Evolutionary conservation across 2,797 vertebrate species (phyloP).

Genomic region (Sebastes dallii): DNA sequence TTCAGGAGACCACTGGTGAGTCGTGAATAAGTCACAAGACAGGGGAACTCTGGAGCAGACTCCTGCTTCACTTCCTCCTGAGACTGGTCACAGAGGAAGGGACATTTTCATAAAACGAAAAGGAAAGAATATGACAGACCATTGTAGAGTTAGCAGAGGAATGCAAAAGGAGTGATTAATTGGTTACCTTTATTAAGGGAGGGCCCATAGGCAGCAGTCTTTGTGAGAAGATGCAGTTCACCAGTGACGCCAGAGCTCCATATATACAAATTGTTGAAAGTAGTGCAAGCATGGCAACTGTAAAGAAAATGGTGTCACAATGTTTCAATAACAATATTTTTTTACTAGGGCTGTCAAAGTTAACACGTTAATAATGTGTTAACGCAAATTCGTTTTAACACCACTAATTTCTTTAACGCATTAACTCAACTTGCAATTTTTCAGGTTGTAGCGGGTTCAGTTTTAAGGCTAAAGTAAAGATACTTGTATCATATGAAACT

Average conservation of each 20-base stretch:
- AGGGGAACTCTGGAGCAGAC: conserved; percentile 56
- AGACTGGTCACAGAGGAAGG: background rate
- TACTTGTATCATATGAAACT: too few relatives aligned
- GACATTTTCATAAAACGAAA: background rate
- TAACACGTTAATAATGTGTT: too few relatives aligned
- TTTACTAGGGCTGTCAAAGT: too few relatives aligned
- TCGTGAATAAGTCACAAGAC: conserved; percentile 79
- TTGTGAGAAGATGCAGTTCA: conserved; percentile 83
- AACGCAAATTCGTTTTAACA: too few relatives aligned
- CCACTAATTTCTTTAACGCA: too few relatives aligned
- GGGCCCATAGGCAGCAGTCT: conserved; percentile 84
- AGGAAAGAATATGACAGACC: background rate
- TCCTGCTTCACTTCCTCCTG: conserved; percentile 65
- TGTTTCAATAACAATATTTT: background rate
- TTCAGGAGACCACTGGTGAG: conserved; percentile 83
- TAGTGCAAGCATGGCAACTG: conserved; percentile 84
- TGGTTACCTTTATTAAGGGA: conserved; percentile 81
- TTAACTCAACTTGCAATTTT: too few relatives aligned
- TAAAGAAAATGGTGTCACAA: conserved; percentile 1
- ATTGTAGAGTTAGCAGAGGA: background rate
- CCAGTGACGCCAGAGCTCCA: conserved; percentile 83
- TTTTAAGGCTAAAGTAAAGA: too few relatives aligned
- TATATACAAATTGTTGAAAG: conserved; percentile 85
- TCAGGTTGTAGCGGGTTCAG: too few relatives aligned
- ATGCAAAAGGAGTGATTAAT: background rate